A percentile compares a stretch with the other conserved stretches of the same genome.
Evolutionary conservation across 2,113 vertebrate genomes (phyloP).

Genomic region (Scopus umbretta): DNA sequence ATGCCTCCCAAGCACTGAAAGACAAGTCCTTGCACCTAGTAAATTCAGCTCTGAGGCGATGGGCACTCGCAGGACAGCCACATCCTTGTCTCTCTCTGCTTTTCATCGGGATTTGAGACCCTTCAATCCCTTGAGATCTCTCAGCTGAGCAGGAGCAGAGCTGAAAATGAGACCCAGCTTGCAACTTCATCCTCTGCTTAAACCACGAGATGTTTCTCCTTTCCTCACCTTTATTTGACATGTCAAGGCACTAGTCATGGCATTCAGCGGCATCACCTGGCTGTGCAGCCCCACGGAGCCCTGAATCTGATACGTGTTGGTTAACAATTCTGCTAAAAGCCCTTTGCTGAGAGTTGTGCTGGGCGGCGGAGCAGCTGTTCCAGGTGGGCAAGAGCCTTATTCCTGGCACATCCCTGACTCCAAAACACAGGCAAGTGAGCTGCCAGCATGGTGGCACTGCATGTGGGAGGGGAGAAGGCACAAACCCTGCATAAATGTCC

Average conservation of each 20-base stretch:
- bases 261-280: not conserved
- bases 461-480: not conserved
- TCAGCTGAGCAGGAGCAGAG: not conserved
- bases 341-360: not conserved
- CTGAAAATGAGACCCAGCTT: not conserved
- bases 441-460: not conserved
- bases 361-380: not conserved
- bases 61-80: not conserved
- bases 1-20: not conserved
- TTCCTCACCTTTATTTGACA: not conserved
- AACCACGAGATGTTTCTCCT: not conserved
- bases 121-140: not conserved
- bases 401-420: not conserved
- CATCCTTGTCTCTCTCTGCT: not conserved
- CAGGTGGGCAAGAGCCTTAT: not conserved
- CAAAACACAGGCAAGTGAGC: not conserved
- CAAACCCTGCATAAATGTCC: not conserved
- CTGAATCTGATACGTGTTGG: not conserved
- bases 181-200: not conserved
- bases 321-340: not conserved
- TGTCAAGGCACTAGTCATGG: not conserved
- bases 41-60: not conserved
- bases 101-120: not conserved
- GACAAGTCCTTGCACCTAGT: too few relatives aligned
- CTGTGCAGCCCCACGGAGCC: accelerated